Base-by-base conservation (phyloP, 2,888 invertebrate species). In the Drosophila birchii region DNA sequence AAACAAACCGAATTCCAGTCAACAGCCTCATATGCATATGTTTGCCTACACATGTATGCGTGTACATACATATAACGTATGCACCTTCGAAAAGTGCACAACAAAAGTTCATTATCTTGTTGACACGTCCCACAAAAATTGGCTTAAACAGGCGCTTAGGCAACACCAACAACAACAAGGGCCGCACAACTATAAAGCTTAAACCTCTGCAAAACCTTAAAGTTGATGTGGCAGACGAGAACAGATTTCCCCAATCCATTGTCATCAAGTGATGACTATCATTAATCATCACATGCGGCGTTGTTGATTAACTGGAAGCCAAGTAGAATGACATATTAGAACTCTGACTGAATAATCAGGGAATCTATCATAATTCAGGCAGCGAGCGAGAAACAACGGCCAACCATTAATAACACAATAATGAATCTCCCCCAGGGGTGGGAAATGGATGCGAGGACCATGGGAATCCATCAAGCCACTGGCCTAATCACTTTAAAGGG, bases 51-150 rank as follows among this genome's bases (percentile, higher is more conserved):
- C 45, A 18, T 70, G 79, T 78, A 78, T 76, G 80, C 51, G 51
- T 51, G 26, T 29, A 36, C 51, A 16, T 29, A 36, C 51, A 16
- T 20, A 51, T 51, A 51, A 51, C 34, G 51, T 36, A 36, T 51
- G 51, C 51, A 53, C 54, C 55, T 71, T 43, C 71, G 39, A 61
- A 59, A 74, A 63, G 41, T 58, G 51, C 66, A 64, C 58, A 68
- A 77, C 77, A 62, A 77, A 85, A 85, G 79, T 86, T 86, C 78
- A 86, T 88, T 85, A 84, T 80, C 78, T 68, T 80, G 84, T 83
- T 79, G 86, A 86, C 78, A 86, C 70, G 77, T 76, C 59, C 75
- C 77, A 66, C 67, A 57, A 79, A 86, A 88, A 66, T 61, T 60
- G 74, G 66, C 53, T 73, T 73, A 54, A 64, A 58, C 44, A 71